Conservation (phyloP, 2,113 vertebrate genomes). For the Ictalurus punctatus region DNA sequence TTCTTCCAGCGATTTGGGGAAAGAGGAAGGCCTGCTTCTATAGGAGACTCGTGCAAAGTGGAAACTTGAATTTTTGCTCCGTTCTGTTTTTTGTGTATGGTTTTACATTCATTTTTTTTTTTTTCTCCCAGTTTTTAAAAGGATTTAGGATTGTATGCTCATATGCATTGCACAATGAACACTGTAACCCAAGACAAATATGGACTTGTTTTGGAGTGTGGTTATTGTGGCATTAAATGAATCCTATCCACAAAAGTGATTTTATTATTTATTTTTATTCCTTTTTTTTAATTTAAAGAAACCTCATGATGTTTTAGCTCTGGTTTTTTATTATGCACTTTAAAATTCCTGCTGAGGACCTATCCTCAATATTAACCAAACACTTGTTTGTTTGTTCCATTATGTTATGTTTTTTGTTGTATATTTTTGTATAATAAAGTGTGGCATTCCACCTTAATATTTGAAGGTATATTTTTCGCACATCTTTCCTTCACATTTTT, state of each 20-base stretch:
- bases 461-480: not conserved
- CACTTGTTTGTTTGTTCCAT: not conserved
- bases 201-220: conserved; percentile 66
- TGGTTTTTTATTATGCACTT: conserved; percentile 26
- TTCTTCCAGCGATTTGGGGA: conserved; percentile 73
- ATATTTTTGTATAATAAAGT: conserved; percentile 55
- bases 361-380: not conserved
- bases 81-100: not conserved
- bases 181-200: conserved; percentile 56
- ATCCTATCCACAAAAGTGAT: not conserved
- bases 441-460: conserved; percentile 45
- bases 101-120: not conserved
- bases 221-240: not conserved
- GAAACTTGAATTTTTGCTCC: conserved; percentile 17
- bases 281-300: conserved; percentile 12
- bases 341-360: not conserved
- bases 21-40: conserved; percentile 51
- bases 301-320: conserved; percentile 9
- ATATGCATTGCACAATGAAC: conserved; percentile 20
- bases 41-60: conserved; percentile 45
- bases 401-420: conserved; percentile 24
- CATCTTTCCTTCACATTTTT: not conserved
- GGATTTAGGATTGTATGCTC: conserved; percentile 43
- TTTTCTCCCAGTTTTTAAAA: conserved; percentile 10
- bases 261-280: not conserved